Percentiles rank a stretch among this genome's conserved stretches.
Evolutionary conservation across 2,113 vertebrate species (phyloP).

Genomic region (Sclerurus mexicanus): DNA sequence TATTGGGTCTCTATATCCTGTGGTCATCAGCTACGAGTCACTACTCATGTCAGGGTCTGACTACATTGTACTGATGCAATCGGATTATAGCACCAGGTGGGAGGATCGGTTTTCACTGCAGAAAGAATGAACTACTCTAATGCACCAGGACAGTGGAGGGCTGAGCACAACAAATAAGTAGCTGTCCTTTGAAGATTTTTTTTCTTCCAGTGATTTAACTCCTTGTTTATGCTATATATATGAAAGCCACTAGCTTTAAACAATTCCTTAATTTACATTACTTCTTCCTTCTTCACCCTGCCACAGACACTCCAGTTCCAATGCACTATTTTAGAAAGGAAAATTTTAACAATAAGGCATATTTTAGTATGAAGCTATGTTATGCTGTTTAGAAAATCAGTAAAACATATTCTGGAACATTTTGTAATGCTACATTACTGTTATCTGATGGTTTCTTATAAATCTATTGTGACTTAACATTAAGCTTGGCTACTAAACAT

Average conservation of each 20-base stretch:
- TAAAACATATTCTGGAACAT: background rate
- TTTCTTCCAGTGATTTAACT: slow-evolving; percentile 4
- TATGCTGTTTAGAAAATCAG: background rate
- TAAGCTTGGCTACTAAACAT: background rate
- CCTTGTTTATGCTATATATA: background rate
- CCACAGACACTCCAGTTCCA: background rate
- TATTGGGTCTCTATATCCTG: slow-evolving; percentile 16
- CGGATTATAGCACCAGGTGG: slow-evolving; percentile 28
- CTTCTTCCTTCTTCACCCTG: background rate
- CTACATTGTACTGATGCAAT: slow-evolving; percentile 8
- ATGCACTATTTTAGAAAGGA: background rate
- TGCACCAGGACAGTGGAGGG: background rate
- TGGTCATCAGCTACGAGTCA: background rate
- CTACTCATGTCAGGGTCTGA: background rate
- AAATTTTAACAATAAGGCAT: background rate
- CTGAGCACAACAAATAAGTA: background rate
- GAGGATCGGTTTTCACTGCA: slow-evolving; percentile 35
- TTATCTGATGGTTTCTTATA: background rate
- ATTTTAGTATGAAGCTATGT: background rate
- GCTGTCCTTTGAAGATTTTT: slow-evolving; percentile 41
- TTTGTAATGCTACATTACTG: background rate
- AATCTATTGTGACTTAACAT: background rate
- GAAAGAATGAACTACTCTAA: background rate
- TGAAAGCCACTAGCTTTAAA: background rate
- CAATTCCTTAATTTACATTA: background rate